Evolutionary conservation across 2,888 invertebrate species (phyloP).

Genomic region (Folsomia manolachei): DNA sequence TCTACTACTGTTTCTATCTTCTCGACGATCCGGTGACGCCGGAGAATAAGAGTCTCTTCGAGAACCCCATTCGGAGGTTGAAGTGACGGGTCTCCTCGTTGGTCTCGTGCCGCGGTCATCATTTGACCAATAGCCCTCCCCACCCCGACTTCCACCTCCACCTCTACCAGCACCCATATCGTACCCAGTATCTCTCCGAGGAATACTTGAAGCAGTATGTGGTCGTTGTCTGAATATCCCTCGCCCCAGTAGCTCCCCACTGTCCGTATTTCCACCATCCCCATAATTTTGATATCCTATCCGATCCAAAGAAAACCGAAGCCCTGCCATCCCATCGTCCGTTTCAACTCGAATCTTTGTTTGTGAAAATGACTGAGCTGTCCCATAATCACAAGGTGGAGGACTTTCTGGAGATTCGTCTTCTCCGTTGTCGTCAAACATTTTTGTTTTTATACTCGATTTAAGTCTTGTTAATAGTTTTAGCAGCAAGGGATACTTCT

Average conservation of each 20-base stretch:
- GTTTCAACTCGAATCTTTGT: not conserved
- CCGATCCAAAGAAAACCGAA: not conserved
- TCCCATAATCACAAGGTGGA: not conserved
- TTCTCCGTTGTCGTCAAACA: not conserved
- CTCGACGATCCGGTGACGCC: too few species aligned
- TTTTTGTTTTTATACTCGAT: too few species aligned
- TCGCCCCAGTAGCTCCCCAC: not conserved
- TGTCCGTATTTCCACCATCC: not conserved
- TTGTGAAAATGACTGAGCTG: not conserved
- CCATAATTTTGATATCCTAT: not conserved
- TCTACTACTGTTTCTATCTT: not conserved
- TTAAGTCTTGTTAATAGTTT: too few species aligned
- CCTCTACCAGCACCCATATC: not conserved
- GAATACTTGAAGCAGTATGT: not conserved
- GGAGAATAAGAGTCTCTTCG: not conserved
- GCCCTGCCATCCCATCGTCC: not conserved
- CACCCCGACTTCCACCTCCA: too few species aligned
- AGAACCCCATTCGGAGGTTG: too few species aligned
- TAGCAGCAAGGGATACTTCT: too few species aligned
- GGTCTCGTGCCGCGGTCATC: not conserved
- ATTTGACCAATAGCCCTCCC: not conserved
- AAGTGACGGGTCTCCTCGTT: not conserved
- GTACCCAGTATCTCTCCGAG: not conserved
- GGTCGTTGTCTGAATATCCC: not conserved
- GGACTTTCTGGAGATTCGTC: not conserved